A percentile compares a stretch with the other conserved stretches of the same genome.
Evolutionary conservation across 2,113 vertebrate species (phyloP).

Genomic region (Chionodraco myersi): DNA sequence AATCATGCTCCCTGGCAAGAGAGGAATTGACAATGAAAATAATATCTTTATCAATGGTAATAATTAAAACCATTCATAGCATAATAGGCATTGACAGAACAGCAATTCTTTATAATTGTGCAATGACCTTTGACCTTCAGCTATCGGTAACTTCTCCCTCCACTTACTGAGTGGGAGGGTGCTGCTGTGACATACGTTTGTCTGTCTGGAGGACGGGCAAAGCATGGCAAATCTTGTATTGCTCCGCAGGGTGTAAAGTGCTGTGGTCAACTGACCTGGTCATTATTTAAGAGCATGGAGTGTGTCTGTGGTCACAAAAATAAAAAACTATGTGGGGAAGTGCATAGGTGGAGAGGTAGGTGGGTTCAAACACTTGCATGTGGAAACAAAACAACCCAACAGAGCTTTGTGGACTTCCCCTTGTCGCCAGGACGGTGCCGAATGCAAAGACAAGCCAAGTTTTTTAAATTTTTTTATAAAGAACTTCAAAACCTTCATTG

Average conservation of each 20-base stretch:
- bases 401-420: slow-evolving; percentile 55
- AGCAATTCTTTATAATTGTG: slow-evolving; percentile 64
- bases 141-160: slow-evolving; percentile 38
- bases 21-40: slow-evolving; percentile 71
- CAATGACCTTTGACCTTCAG: slow-evolving; percentile 66
- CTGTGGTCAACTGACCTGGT: slow-evolving; percentile 67
- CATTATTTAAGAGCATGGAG: slow-evolving; percentile 71
- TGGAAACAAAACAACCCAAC: slow-evolving; percentile 69
- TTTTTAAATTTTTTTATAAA: background rate
- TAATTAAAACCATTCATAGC: slow-evolving; percentile 76
- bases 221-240: slow-evolving; percentile 54
- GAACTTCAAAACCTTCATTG: slow-evolving; percentile 41
- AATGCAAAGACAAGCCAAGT: slow-evolving; percentile 34
- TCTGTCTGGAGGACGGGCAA: slow-evolving; percentile 57
- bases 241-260: slow-evolving; percentile 79
- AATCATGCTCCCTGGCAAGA: slow-evolving; percentile 66
- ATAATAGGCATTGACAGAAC: slow-evolving; percentile 70
- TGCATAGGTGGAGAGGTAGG: slow-evolving; percentile 82
- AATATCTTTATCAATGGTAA: slow-evolving; percentile 70
- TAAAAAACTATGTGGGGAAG: slow-evolving; percentile 58
- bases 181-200: slow-evolving; percentile 37
- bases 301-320: slow-evolving; percentile 73
- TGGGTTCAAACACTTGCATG: slow-evolving; percentile 77
- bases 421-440: slow-evolving; percentile 19
- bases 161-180: slow-evolving; percentile 34